Evolutionary conservation across 2,113 vertebrate species (phyloP).

Genomic region (Thamnophis sirtalis): DNA sequence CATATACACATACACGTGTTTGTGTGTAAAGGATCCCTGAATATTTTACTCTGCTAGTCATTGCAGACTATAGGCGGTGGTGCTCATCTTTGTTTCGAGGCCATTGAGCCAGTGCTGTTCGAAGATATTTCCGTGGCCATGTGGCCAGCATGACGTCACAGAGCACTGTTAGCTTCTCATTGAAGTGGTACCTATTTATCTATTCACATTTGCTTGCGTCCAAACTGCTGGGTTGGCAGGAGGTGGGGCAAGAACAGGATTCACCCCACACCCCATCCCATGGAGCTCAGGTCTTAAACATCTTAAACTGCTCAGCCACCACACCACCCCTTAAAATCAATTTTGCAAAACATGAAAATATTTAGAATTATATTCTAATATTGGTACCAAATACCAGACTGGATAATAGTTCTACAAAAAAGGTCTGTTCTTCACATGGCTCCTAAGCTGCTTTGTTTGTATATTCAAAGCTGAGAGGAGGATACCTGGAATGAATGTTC

Average conservation of each 20-base stretch:
- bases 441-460: background rate
- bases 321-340: background rate
- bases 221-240: background rate
- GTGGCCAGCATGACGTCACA: background rate
- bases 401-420: background rate
- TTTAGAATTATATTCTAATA: background rate
- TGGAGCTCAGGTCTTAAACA: background rate
- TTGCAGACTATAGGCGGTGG: background rate
- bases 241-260: background rate
- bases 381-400: background rate
- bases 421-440: background rate
- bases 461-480: background rate
- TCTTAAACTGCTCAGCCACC: background rate
- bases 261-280: background rate
- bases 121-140: background rate
- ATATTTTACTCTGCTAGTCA: background rate
- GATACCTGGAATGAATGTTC: background rate
- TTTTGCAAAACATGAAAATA: background rate
- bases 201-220: background rate
- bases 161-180: background rate
- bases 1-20: too few species aligned
- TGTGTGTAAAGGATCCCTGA: background rate
- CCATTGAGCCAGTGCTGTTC: background rate
- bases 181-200: background rate
- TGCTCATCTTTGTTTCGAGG: background rate